Percentiles rank a stretch among this genome's conserved stretches.
phyloP scores from a whole-genome alignment of 35 echinoderm and acorn worm species.

The Apostichopus californicus region DNA sequence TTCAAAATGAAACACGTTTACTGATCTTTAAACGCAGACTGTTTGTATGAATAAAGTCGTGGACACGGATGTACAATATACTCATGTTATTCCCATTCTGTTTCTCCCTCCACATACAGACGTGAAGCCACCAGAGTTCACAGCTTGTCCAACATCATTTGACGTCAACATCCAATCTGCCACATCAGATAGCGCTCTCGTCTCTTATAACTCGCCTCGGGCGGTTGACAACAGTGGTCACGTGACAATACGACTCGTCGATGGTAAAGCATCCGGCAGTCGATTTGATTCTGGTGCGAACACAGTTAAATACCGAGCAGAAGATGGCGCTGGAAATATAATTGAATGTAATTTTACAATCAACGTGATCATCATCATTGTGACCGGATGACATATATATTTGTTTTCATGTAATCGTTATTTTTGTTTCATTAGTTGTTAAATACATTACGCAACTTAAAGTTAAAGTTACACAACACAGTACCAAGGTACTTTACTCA shows the following conservation, averaged over 20 bases:
- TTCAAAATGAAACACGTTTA: too few relatives aligned
- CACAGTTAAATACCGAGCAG: constrained; percentile 8
- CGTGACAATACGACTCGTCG: neutral
- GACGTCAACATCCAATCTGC: neutral
- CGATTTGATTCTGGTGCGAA: neutral
- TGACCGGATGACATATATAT: neutral
- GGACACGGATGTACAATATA: too few relatives aligned
- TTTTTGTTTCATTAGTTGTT: too few relatives aligned
- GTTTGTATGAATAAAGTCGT: too few relatives aligned
- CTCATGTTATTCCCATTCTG: neutral
- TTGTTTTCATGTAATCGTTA: too few relatives aligned
- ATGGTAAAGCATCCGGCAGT: neutral
- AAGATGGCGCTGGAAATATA: neutral
- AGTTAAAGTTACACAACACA: too few relatives aligned
- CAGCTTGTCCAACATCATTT: neutral
- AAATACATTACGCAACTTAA: too few relatives aligned
- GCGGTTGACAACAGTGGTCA: constrained; percentile 29
- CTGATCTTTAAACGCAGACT: too few relatives aligned
- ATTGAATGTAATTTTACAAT: constrained; percentile 16
- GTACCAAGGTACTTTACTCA: too few relatives aligned
- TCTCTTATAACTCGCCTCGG: neutral
- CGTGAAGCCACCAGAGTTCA: constrained; percentile 22
- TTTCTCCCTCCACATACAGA: neutral
- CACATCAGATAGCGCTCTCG: neutral
- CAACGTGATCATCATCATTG: neutral